phyloP scores from a whole-genome alignment of 1,140 invertebrate genomes.

The Mamestra configurata region DNA sequence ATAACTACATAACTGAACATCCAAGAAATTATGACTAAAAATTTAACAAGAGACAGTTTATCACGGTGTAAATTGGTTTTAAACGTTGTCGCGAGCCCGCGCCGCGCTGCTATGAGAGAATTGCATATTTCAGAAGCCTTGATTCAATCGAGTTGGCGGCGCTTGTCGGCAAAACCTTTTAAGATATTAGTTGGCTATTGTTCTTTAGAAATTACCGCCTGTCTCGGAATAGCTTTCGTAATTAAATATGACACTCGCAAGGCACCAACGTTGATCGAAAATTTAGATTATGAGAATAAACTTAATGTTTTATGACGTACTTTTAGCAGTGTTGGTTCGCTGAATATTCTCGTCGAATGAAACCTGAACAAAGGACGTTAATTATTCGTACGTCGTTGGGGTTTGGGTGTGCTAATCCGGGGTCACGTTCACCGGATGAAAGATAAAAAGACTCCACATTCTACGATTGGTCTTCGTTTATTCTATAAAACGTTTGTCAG shows the following conservation, averaged over 20 bases:
- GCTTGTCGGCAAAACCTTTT: conserved; percentile 52
- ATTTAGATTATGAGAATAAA: conserved; percentile 29
- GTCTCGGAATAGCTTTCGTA: conserved; percentile 38
- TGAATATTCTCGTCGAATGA: not conserved
- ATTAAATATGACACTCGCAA: conserved; percentile 41
- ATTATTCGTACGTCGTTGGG: not conserved
- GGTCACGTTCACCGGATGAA: not conserved
- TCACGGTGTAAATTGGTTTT: not conserved
- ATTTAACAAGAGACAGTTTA: not conserved
- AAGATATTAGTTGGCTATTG: conserved; percentile 52
- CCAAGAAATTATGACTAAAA: not conserved
- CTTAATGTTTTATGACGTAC: conserved; percentile 19
- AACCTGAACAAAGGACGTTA: not conserved
- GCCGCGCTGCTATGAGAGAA: conserved; percentile 38
- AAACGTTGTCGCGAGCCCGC: not conserved
- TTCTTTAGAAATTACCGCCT: conserved; percentile 42
- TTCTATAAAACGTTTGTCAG: too few relatives aligned
- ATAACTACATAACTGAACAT: not conserved
- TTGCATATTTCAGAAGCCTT: conserved; percentile 57
- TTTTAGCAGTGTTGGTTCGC: not conserved
- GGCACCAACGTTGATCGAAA: conserved; percentile 3
- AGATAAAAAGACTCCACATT: not conserved
- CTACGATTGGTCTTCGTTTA: not conserved
- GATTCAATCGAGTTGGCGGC: conserved; percentile 48
- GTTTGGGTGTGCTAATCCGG: too few relatives aligned